Conservation (phyloP, 2,888 invertebrate genomes). For the Carterocephalus palaemon region DNA sequence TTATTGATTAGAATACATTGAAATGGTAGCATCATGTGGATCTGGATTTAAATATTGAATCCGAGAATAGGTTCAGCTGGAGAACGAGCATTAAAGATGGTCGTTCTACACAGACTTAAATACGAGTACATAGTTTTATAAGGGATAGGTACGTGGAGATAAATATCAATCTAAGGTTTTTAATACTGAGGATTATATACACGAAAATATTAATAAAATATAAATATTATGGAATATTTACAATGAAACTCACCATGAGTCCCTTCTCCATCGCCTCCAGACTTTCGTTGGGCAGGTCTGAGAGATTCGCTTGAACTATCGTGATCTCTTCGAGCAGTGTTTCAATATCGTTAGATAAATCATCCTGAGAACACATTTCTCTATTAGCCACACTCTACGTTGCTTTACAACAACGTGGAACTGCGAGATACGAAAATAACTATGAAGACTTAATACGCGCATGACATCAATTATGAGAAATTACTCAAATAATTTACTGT, state of each 20-base stretch:
- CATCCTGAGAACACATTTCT: conserved; percentile 79
- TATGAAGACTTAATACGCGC: no score
- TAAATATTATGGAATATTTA: conserved; percentile 42
- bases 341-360: conserved; percentile 83
- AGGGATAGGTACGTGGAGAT: conserved; percentile 28
- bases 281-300: conserved; percentile 83
- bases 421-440: conserved; percentile 24
- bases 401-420: conserved; percentile 26
- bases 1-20: background rate
- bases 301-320: conserved; percentile 82
- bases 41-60: conserved; percentile 30
- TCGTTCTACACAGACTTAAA: no score
- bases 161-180: conserved; percentile 34
- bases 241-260: conserved; percentile 82
- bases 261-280: conserved; percentile 85
- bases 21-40: conserved; percentile 29
- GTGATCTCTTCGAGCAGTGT: conserved; percentile 83
- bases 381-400: conserved; percentile 52
- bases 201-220: background rate
- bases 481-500: no score
- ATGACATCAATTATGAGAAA: no score
- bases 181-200: background rate
- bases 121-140: conserved; percentile 33
- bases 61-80: conserved; percentile 37
- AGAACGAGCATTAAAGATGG: conserved; percentile 30